Evolutionary conservation across 2,888 invertebrate genomes (phyloP), one percentile per base, ranked within the genome.

Genomic region (Tachina lurida): DNA sequence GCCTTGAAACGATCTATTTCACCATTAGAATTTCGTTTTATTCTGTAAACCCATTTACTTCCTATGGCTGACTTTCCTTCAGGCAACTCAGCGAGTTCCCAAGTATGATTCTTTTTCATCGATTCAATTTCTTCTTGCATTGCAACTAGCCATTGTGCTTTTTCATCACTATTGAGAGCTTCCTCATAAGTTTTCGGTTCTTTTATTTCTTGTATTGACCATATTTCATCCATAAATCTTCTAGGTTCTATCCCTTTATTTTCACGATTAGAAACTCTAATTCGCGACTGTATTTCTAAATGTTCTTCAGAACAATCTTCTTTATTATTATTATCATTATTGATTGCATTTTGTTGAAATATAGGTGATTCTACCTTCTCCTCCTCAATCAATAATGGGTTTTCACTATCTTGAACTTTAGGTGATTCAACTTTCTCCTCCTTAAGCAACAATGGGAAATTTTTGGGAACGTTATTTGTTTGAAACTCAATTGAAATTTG

Each of bases 1-100:
- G 81, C 87, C 70, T 87, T 84, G n/a, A 56, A 86, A 45, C 83
- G 68, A n/a, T 10, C 13, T 4, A 88, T 67, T 15, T 84, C 65
- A n/a, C 88, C 88, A 70, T 87, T 68, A 13, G 54, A 49, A 52
- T 79, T 67, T 0, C 71, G 19, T 56, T 83, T 83, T 7, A 83
- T 5, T 67, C 79, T 84, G 17, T 56, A 84, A 3, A 88, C 85
- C 87, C 88, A 89, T 84, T 88, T 89, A 52, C 87, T 75, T n/a
- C 85, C 80, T 60, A 88, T 87, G 10, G 88, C 79, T 73, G 88
- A 89, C 56, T 87, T 77, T 15, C 74, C 80, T 10, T 67, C 67
- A 41, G 89, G 88, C 49, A 88, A 54, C 22, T 87, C 86, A 7
- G 68, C 68, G 15, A 75, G 74, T 13, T 71, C 73, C 84, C 73